Base-by-base conservation (phyloP, 2,888 invertebrate genomes). In the Cheilosia soror region DNA sequence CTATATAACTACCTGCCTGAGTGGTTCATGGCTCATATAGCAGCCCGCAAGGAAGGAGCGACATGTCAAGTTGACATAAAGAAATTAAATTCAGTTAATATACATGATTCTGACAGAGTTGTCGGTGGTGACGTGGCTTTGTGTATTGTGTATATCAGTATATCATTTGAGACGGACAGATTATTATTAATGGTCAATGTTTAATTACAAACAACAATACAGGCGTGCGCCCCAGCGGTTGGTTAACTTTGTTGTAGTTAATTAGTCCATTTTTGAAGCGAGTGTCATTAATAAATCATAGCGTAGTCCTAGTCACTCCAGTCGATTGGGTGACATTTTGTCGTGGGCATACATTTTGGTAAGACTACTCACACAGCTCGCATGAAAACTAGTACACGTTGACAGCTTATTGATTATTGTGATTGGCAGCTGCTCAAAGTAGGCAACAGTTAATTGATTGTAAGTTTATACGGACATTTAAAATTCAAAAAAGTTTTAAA, bases 41-140 rank as follows among this genome's bases (percentile, higher is more conserved):
- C 37, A 37, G 37, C 11, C 5, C 31, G 51, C 51, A 53, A 60
- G 51, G 51, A 60, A 27, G 44, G 37, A 65, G 40, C 33, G 49
- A 76, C 76, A 51, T 68, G 68, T 60, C 68, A 60, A 76, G 33
- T 66, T 66, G 68, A 76, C 57, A 57, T 68, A 58, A 68, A 60
- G 68, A 78, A 78, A 78, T 78, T 57, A 71, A 63, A 55, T 55
- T 62, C 71, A 71, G 60, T 68, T 53, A 76, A 58, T 76, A 47
- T 47, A 44, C 66, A 76, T 57, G 65, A 66, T 65, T 76, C 65
- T 76, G 66, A 58, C 76, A 66, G 57, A 58, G 58, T 58, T 66
- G 76, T 66, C 51, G 51, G 58, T 57, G 44, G 76, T 66, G 49
- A 47, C 57, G 53, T 40, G 37, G 15, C 63, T 57, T 44, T 55